Base-by-base conservation (phyloP, 1,140 invertebrate species). In the Saccostrea cuccullata region DNA sequence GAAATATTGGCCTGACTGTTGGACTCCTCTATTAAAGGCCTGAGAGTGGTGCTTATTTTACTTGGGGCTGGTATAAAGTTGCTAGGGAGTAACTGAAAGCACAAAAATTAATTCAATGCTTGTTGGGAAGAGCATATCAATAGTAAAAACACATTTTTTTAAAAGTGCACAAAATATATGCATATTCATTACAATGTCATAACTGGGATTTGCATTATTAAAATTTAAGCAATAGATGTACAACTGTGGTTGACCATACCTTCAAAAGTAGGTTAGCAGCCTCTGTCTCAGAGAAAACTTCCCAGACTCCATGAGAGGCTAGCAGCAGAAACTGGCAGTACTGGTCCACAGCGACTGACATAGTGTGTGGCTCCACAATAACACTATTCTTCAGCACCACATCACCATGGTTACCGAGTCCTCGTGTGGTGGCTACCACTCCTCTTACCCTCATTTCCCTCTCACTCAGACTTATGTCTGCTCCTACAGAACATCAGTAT, bases 331-430 rank as follows among this genome's bases (percentile, higher is more conserved):
- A 93, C 92, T 95, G 94, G 23, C 93, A 92, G 90, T 94, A 93
- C 89, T 93, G 92, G 73, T 94, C 94, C 70, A 95, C 91, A 3
- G 91, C 89, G 11, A 94, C 91, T 83, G 89, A 87, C 8, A 88
- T 92, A 0, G 93, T 91, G 82, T 92, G 89, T 8, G 94, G 94
- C 55, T 94, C 93, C 12, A 91, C 90, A 13, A 92, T 83, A 1
- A 95, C 91, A 90, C 92, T 93, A 15, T 92, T 91, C 89, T 94
- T 95, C 70, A 95, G 86, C 13, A 30, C 90, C 6, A 90, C 87
- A 89, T 95, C 94, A 82, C 94, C 94, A 91, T 94, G 94, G 92
- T 95, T 95, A 91, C 94, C 94, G 55, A 95, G 93, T 3, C 94
- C 94, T 55, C 94, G 67, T 17, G 94, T 95, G 9, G 94, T 92